Evolutionary conservation across 1,140 invertebrate genomes (phyloP).

Genomic region (Megalopta genalis): DNA sequence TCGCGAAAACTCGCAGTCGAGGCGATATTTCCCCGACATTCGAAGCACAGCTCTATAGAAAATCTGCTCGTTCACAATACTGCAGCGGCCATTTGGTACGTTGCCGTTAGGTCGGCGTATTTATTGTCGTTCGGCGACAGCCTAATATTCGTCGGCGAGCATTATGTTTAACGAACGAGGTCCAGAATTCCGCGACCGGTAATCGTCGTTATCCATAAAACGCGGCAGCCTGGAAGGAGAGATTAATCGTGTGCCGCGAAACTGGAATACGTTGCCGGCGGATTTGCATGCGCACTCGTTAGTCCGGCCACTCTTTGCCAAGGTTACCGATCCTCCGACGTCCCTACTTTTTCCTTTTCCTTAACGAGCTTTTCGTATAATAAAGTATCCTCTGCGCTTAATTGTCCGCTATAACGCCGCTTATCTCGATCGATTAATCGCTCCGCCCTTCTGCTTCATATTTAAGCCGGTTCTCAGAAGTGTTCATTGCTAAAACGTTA

Average conservation of each 20-base stretch:
- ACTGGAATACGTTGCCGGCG: constrained; percentile 7
- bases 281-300: constrained; percentile 25
- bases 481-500: no score
- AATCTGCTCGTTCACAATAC: no score
- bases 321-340: not conserved
- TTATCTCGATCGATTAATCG: not conserved
- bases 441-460: not conserved
- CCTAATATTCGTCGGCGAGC: not conserved
- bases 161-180: constrained; percentile 8
- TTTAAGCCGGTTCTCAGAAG: no score
- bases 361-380: not conserved
- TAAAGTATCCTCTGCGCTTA: not conserved
- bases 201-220: constrained; percentile 23
- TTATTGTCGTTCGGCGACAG: not conserved
- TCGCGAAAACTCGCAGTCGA: no score
- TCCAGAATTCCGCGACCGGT: not conserved
- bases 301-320: constrained; percentile 16
- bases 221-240: constrained; percentile 3
- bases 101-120: no score
- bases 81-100: not conserved
- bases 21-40: no score
- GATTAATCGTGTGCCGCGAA: constrained; percentile 15
- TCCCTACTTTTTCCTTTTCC: not conserved
- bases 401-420: not conserved
- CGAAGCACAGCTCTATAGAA: no score